Conservation (phyloP, 2,113 vertebrate species). For the Ellobius talpinus region DNA sequence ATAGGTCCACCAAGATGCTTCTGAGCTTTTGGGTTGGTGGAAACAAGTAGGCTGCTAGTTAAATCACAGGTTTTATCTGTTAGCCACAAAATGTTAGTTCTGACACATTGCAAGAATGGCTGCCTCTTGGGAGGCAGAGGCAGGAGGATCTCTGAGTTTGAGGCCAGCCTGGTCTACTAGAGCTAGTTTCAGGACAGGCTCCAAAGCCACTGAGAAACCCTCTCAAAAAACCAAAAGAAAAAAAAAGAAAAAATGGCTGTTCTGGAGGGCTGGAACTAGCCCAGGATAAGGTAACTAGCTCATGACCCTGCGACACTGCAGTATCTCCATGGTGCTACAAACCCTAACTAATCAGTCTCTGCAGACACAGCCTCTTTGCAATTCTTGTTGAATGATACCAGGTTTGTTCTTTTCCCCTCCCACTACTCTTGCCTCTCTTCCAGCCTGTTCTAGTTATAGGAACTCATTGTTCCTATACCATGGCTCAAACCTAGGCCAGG, state of each 20-base stretch:
- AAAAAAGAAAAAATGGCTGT: background rate
- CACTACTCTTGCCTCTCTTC: background rate
- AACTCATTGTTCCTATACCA: background rate
- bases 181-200: too few relatives aligned
- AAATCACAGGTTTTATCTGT: background rate
- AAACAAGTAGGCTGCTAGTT: background rate
- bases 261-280: background rate
- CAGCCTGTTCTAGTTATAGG: background rate
- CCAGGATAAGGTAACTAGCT: background rate
- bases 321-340: background rate
- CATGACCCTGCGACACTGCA: background rate
- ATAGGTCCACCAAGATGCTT: background rate
- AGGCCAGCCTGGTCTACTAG: too few relatives aligned
- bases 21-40: background rate
- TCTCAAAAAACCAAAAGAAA: too few relatives aligned
- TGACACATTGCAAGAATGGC: background rate
- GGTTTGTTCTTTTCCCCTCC: background rate
- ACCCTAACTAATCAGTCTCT: background rate
- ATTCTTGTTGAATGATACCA: background rate
- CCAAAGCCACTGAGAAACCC: too few relatives aligned
- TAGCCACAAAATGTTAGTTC: background rate
- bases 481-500: background rate
- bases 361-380: background rate
- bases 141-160: too few relatives aligned
- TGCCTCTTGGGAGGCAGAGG: too few relatives aligned